Evolutionary conservation across 2,113 vertebrate genomes (phyloP).

Genomic region (Myiopsitta monachus): DNA sequence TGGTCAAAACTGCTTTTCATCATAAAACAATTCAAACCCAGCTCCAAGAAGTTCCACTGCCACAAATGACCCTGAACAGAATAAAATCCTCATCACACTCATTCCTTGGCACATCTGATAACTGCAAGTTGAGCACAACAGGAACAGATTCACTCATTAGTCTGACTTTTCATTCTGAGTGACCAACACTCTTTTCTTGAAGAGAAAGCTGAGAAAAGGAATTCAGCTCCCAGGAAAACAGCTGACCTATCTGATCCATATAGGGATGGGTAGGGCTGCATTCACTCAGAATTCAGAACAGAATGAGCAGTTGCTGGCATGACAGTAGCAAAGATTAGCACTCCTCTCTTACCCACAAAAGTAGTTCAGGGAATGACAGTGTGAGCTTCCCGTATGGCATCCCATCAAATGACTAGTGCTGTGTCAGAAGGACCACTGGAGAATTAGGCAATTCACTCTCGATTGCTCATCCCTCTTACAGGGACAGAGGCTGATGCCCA

Average conservation of each 20-base stretch:
- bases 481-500: not conserved
- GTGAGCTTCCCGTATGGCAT: conserved; percentile 6
- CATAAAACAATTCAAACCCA: not conserved
- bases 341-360: not conserved
- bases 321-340: not conserved
- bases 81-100: not conserved
- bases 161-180: not conserved
- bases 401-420: conserved; percentile 35
- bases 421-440: conserved; percentile 1
- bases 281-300: not conserved
- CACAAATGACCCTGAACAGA: not conserved
- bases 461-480: not conserved
- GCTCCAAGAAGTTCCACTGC: not conserved
- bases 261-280: not conserved
- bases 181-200: not conserved
- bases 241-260: not conserved
- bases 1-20: not conserved
- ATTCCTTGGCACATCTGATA: not conserved
- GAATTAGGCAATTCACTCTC: not conserved
- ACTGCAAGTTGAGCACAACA: not conserved
- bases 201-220: not conserved
- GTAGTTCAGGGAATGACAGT: not conserved
- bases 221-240: not conserved
- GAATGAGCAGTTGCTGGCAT: not conserved
- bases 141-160: not conserved